Base-by-base conservation (phyloP, 2,888 invertebrate genomes). In the Galerucella calmariensis region DNA sequence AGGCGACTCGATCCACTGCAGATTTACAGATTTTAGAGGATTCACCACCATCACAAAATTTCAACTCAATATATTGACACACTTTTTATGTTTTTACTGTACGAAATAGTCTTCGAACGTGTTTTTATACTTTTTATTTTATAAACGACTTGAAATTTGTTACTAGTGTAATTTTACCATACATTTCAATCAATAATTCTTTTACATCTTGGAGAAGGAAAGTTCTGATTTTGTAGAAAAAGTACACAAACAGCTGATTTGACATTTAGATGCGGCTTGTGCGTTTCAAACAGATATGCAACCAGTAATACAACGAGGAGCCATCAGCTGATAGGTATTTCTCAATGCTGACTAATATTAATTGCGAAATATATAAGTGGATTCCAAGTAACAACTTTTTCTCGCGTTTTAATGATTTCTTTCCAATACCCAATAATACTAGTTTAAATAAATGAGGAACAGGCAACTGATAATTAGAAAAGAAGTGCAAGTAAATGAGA, bases 1-100 rank as follows among this genome's bases (percentile, higher is more conserved):
- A 78, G 87, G 86, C 87, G 86, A 82, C 86, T 71, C 27, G 48
- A 63, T 69, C 72, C 44, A 53, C 44, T 58, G 69, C 67, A 73
- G 69, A 53, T 73, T 70, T 69, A 73, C 58, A 16, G 48, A 48
- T 70, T 46, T 67, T 48, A 35, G n/a, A 14, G 16, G 46, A 56
- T 41, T 58, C 46, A 27, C 46, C 27, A 46, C 53, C 69, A 66
- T 59, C 46, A 67, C 56, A 56, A 53, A 68, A 51, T 48, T 66
- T 72, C 69, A 46, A 72, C 69, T 65, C 63, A n/a, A 56, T 61
- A 20, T 11, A 48, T 65, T 24, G 16, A 63, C 67, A 58, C 70
- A 66, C 59, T 61, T 74, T 71, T 65, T 62, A 16, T 20, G 20
- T 56, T 56, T 56, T 9, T 56, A 56, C 3, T 8, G 9, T 16